Conservation (phyloP, 2,888 invertebrate genomes). For the Cinara cedri region DNA sequence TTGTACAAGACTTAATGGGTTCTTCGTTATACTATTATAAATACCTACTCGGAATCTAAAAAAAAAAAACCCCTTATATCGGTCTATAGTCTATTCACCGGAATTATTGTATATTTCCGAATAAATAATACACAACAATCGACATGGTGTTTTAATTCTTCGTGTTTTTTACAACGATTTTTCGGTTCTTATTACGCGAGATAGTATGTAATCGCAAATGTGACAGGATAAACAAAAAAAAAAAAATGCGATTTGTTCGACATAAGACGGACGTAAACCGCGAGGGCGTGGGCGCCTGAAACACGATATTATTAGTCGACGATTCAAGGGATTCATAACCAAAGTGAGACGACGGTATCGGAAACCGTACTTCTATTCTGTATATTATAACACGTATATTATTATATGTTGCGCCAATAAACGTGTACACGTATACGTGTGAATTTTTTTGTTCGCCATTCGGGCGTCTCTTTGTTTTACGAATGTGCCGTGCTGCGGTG, state of each 20-base stretch:
- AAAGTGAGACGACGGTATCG: neutral
- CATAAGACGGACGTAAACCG: slow-evolving; percentile 10
- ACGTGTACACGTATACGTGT: slow-evolving; percentile 2
- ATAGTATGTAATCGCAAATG: no score
- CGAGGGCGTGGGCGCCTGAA: slow-evolving; percentile 15
- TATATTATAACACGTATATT: neutral
- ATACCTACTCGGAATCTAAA: no score
- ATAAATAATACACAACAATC: no score
- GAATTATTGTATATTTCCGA: no score
- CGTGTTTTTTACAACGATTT: no score
- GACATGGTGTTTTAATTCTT: no score
- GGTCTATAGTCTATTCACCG: no score
- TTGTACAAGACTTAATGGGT: no score
- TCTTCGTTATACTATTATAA: no score
- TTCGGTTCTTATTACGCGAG: no score
- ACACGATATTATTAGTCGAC: slow-evolving; percentile 9
- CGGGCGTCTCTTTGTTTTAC: neutral
- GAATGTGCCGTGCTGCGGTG: neutral
- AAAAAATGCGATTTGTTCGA: neutral
- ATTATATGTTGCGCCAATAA: neutral
- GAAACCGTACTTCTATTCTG: slow-evolving; percentile 18
- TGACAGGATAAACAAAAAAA: no score
- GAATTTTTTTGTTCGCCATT: slow-evolving; percentile 1
- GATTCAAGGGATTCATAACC: neutral
- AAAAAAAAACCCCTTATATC: no score